phyloP scores from a whole-genome alignment of 1,140 invertebrate species.

The Cydia pomonella region DNA sequence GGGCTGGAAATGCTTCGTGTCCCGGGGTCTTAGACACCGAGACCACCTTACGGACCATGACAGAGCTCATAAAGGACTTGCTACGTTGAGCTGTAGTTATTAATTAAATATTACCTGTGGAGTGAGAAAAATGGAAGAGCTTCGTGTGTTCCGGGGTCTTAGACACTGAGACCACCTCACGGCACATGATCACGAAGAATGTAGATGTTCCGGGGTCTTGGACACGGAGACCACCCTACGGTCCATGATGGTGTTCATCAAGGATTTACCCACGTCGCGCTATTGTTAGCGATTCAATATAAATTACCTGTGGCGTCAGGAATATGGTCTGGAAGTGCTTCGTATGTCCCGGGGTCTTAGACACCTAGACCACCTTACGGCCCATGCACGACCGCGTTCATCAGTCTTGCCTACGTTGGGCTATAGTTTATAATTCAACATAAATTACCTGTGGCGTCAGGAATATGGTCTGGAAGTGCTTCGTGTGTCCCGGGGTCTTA shows the following conservation, averaged over 20 bases:
- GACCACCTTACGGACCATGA: constrained; percentile 96
- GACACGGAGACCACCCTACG: constrained; percentile 96
- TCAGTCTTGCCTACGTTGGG: constrained; percentile 94
- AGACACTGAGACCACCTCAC: constrained; percentile 96
- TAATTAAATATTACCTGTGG: too few species aligned
- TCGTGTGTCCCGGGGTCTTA: constrained; percentile 96
- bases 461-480: constrained; percentile 98
- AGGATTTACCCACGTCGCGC: constrained; percentile 95
- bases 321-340: constrained; percentile 99
- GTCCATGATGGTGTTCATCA: constrained; percentile 97
- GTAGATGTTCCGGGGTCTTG: constrained; percentile 96
- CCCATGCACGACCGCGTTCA: constrained; percentile 97
- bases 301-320: constrained; percentile 88
- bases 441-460: constrained; percentile 92
- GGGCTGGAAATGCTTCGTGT: constrained; percentile 99
- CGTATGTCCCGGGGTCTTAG: constrained; percentile 96
- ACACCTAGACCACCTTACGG: constrained; percentile 96
- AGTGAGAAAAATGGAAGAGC: too few species aligned
- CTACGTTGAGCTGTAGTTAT: constrained; percentile 98
- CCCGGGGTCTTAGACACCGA: constrained; percentile 97
- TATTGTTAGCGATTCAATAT: too few species aligned
- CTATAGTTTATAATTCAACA: too few species aligned
- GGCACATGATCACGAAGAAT: constrained; percentile 84
- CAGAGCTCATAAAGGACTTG: constrained; percentile 95
- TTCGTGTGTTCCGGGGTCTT: too few species aligned